These are phyloP conservation scores for Pogonomyrmex barbatus DNA, from an alignment of 1,140 invertebrate species.

Conservation along the genomic window DNA sequence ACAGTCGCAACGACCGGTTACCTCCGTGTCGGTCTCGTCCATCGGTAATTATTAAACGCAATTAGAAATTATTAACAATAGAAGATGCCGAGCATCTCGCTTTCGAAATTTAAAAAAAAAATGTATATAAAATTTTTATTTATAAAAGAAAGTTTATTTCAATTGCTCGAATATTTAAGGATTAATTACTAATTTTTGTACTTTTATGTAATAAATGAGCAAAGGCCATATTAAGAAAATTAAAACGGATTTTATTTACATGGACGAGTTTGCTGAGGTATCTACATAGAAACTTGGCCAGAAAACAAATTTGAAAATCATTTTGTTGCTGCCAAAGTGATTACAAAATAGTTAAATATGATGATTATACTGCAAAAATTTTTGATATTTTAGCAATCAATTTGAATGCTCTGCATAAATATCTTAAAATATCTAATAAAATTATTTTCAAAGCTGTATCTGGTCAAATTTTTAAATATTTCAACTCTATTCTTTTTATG, in stretches of 20 bases:
- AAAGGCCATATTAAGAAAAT: background rate
- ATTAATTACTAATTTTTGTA: background rate
- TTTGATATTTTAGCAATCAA: no score
- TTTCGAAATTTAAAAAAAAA: background rate
- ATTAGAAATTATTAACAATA: background rate
- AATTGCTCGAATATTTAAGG: background rate
- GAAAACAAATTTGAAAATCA: no score
- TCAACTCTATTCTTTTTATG: background rate
- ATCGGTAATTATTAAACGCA: conserved; percentile 80
- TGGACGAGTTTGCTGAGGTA: no score
- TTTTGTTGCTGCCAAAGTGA: no score
- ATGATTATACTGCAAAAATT: no score
- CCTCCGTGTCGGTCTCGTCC: conserved; percentile 83
- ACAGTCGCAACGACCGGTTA: conserved; percentile 72
- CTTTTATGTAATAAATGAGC: no score
- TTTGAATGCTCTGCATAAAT: no score
- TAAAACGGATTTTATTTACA: background rate
- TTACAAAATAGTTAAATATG: no score
- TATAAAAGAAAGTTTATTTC: background rate
- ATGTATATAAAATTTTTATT: background rate
- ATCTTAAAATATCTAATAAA: no score
- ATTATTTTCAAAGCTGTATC: no score
- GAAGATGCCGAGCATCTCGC: background rate
- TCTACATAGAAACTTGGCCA: no score
- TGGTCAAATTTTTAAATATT: no score